Conservation (phyloP, 1,140 invertebrate species). For the Cephus cinctus region DNA sequence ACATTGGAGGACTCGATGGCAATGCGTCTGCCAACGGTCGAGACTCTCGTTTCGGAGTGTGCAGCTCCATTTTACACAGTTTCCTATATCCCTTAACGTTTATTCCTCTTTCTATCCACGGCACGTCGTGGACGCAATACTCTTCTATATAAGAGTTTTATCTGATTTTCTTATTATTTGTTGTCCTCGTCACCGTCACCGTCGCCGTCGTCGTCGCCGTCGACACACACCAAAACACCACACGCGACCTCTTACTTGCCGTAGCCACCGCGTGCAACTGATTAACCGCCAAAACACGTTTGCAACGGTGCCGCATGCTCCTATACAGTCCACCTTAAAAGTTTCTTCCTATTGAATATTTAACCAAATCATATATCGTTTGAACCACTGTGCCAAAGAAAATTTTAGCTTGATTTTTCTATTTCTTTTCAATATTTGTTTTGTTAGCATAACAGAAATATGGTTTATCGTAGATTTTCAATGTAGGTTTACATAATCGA, state of each 20-base stretch:
- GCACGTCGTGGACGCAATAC: neutral
- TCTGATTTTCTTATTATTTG: too few relatives aligned
- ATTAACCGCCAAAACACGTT: constrained; percentile 33
- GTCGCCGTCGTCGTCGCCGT: neutral
- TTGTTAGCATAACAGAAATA: too few relatives aligned
- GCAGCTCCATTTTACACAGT: constrained; percentile 31
- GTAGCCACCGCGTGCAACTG: constrained; percentile 25
- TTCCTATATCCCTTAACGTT: neutral
- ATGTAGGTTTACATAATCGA: too few relatives aligned
- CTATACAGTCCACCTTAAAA: too few relatives aligned
- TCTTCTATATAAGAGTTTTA: neutral
- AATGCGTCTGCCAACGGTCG: constrained; percentile 26
- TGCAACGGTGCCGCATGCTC: too few relatives aligned
- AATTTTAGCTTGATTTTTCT: too few relatives aligned
- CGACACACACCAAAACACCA: neutral
- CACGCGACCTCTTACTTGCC: neutral
- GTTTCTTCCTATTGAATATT: too few relatives aligned
- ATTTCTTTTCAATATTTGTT: too few relatives aligned
- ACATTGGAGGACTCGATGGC: constrained; percentile 44
- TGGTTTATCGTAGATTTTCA: too few relatives aligned
- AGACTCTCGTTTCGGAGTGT: constrained; percentile 40
- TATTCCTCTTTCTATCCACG: neutral
- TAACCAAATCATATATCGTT: too few relatives aligned
- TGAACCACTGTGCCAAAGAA: too few relatives aligned
- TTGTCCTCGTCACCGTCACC: neutral